phyloP scores from a whole-genome alignment of 2,888 invertebrate genomes.

The Tetrapedia diversipes region DNA sequence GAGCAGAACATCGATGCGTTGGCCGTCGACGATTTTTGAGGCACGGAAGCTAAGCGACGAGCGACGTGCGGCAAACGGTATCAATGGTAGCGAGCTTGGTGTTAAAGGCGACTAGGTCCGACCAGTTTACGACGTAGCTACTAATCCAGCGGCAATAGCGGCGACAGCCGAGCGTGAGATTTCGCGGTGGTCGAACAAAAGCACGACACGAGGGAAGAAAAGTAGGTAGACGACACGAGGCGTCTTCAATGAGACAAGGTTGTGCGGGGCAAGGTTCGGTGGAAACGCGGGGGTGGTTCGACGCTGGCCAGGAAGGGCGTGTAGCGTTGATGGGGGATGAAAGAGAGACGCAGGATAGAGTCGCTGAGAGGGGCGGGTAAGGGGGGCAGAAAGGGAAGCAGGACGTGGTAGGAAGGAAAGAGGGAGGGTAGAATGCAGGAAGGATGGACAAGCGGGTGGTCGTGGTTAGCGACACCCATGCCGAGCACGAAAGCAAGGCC shows the following conservation, averaged over 20 bases:
- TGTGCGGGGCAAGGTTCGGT: slow-evolving; percentile 48
- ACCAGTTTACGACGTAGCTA: slow-evolving; percentile 48
- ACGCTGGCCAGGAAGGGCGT: slow-evolving; percentile 49
- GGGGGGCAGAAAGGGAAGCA: slow-evolving; percentile 10
- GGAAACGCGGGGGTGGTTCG: slow-evolving; percentile 30
- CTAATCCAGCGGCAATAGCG: slow-evolving; percentile 48
- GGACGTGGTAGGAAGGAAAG: slow-evolving; percentile 7
- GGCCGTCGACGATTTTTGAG: neutral
- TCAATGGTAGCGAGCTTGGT: slow-evolving; percentile 20
- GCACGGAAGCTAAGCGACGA: slow-evolving; percentile 14
- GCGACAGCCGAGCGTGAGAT: slow-evolving; percentile 54
- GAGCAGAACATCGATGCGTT: neutral
- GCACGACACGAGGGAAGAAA: slow-evolving; percentile 56
- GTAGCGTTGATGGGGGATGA: slow-evolving; percentile 18
- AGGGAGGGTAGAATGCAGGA: slow-evolving; percentile 60
- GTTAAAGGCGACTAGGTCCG: slow-evolving; percentile 42
- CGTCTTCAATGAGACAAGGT: slow-evolving; percentile 53
- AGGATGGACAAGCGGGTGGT: slow-evolving; percentile 74
- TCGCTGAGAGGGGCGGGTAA: no score
- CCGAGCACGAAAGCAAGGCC: slow-evolving; percentile 69
- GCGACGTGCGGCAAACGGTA: neutral
- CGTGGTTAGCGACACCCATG: slow-evolving; percentile 77
- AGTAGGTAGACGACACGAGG: slow-evolving; percentile 61
- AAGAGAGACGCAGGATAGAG: slow-evolving; percentile 24
- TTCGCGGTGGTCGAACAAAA: slow-evolving; percentile 59